phyloP scores from a whole-genome alignment of 2,888 invertebrate species.

The Athrips mouffetella region DNA sequence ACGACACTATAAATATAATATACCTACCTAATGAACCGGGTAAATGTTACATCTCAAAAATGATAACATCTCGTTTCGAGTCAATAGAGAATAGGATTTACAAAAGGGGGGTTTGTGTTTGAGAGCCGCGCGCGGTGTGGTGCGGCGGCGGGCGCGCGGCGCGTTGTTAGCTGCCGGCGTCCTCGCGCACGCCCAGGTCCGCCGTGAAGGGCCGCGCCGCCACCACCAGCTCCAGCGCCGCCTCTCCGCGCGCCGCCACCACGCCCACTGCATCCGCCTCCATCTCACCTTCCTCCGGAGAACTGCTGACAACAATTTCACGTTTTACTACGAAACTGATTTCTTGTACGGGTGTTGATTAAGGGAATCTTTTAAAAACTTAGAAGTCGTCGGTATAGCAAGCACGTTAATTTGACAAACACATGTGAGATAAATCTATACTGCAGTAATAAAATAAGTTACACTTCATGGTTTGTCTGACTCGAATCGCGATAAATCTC shows the following conservation, averaged over 20 bases:
- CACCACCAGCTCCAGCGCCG: conserved; percentile 51
- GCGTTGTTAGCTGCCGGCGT: conserved; percentile 21
- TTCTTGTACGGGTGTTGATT: too few relatives aligned
- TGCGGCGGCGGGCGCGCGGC: conserved; percentile 7
- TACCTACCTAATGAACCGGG: conserved; percentile 60
- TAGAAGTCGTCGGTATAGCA: too few relatives aligned
- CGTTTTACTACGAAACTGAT: too few relatives aligned
- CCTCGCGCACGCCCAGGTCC: conserved; percentile 62
- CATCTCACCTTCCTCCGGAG: conserved; percentile 1
- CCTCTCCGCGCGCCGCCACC: conserved; percentile 44
- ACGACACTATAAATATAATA: conserved; percentile 64
- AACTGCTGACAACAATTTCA: not conserved
- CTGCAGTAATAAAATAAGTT: too few relatives aligned
- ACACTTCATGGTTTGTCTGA: too few relatives aligned
- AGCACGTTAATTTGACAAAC: too few relatives aligned
- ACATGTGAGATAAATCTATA: too few relatives aligned
- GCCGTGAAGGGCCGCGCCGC: conserved; percentile 78
- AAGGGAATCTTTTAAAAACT: too few relatives aligned
- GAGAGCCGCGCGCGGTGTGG: conserved; percentile 26
- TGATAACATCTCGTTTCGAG: conserved; percentile 63
- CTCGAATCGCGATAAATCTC: not conserved
- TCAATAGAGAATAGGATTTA: conserved; percentile 59
- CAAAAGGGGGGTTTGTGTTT: conserved; percentile 49
- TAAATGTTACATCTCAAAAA: conserved; percentile 74
- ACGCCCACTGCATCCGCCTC: conserved; percentile 42